Evolutionary conservation across 2,888 invertebrate genomes (phyloP).

Genomic region (Erpobdella octoculata): DNA sequence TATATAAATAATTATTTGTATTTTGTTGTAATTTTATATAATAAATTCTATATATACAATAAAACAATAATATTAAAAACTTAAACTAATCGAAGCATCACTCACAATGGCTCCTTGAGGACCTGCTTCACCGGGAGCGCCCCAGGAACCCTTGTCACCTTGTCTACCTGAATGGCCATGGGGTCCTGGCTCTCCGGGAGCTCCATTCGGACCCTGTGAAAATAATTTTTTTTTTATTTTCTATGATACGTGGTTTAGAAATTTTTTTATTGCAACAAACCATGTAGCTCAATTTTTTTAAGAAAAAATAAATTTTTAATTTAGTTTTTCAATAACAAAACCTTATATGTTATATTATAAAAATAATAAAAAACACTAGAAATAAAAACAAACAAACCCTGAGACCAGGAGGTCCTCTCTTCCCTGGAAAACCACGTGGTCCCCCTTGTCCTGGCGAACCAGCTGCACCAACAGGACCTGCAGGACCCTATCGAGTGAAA

Average conservation of each 20-base stretch:
- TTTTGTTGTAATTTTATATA: neutral
- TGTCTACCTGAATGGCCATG: slow-evolving; percentile 47
- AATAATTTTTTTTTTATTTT: too few relatives aligned
- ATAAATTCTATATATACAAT: neutral
- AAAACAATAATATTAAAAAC: neutral
- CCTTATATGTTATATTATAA: too few relatives aligned
- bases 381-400: slow-evolving; percentile 53
- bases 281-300: too few relatives aligned
- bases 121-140: slow-evolving; percentile 69
- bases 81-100: neutral
- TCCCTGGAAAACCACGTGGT: slow-evolving; percentile 59
- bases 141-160: slow-evolving; percentile 74
- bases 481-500: slow-evolving; percentile 55
- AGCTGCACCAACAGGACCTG: slow-evolving; percentile 62
- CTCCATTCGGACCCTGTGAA: slow-evolving; percentile 64
- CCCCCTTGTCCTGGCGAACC: slow-evolving; percentile 61
- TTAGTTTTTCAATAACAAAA: neutral
- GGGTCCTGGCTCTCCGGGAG: slow-evolving; percentile 66
- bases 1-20: neutral
- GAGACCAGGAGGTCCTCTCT: slow-evolving; percentile 69
- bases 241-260: too few relatives aligned
- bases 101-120: slow-evolving; percentile 56
- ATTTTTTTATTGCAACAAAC: too few relatives aligned
- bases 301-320: neutral
- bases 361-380: neutral